Percentiles rank a stretch among this genome's conserved stretches.
phyloP scores from a whole-genome alignment of 2,888 invertebrate genomes.

The Pseudoips prasinana region DNA sequence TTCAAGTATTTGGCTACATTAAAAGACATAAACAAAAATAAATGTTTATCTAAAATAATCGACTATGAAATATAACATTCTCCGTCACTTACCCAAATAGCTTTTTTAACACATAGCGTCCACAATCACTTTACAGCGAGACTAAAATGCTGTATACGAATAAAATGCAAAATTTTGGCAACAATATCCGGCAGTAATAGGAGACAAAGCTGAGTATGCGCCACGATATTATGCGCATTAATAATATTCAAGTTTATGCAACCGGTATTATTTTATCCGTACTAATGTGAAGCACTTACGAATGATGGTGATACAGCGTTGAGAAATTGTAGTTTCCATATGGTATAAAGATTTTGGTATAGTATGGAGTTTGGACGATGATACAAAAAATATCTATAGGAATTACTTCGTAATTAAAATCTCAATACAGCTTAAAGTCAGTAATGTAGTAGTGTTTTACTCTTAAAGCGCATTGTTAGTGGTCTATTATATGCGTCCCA shows the following conservation, averaged over 20 bases:
- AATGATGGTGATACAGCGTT: constrained; percentile 14
- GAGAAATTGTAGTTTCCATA: constrained; percentile 8
- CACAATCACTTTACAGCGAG: constrained; percentile 16
- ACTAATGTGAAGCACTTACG: constrained; percentile 28
- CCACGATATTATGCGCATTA: constrained; percentile 43
- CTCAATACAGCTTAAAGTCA: too few relatives aligned
- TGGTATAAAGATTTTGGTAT: too few relatives aligned
- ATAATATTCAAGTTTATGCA: constrained; percentile 40
- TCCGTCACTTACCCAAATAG: background rate
- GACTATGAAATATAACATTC: background rate
- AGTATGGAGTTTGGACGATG: too few relatives aligned
- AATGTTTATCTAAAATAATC: background rate
- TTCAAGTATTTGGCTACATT: too few relatives aligned
- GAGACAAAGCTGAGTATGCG: constrained; percentile 45
- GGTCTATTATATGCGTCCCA: too few relatives aligned
- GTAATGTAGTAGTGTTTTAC: too few relatives aligned
- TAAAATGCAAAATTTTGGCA: constrained; percentile 52
- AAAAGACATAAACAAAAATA: background rate
- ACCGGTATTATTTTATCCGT: constrained; percentile 26
- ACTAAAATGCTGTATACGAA: constrained; percentile 33
- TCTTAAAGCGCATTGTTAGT: too few relatives aligned
- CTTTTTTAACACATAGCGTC: constrained; percentile 6
- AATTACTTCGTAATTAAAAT: too few relatives aligned
- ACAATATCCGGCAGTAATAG: constrained; percentile 42
- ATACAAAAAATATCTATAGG: too few relatives aligned